Conservation (phyloP, 2,888 invertebrate genomes). For the Agrenia bidenticulata region DNA sequence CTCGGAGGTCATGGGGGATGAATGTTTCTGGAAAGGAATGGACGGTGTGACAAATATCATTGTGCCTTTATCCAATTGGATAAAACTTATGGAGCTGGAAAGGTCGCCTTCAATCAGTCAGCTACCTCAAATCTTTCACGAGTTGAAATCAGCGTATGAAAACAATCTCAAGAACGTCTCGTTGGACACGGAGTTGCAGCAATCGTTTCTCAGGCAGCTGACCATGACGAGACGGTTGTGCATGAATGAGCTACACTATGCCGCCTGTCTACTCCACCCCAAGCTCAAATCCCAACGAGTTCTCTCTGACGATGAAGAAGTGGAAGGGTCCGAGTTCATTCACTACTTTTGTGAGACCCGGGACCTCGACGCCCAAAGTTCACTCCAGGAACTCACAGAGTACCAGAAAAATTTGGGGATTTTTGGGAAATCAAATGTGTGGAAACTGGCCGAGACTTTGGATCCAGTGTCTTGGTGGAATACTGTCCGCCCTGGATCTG, state of each 20-base stretch:
- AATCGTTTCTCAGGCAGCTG: slow-evolving; percentile 31
- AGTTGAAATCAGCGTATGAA: slow-evolving; percentile 27
- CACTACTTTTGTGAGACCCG: slow-evolving; percentile 7
- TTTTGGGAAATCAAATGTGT: slow-evolving; percentile 23
- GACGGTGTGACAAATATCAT: slow-evolving; percentile 20
- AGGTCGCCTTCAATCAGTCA: slow-evolving; percentile 26
- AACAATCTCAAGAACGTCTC: slow-evolving; percentile 30
- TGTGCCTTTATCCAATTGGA: slow-evolving; percentile 41
- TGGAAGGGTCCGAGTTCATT: slow-evolving; percentile 26
- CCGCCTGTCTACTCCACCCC: slow-evolving; percentile 36
- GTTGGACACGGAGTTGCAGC: slow-evolving; percentile 23
- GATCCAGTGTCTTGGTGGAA: slow-evolving; percentile 34
- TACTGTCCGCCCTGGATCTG: slow-evolving; percentile 27
- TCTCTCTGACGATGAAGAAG: slow-evolving; percentile 34
- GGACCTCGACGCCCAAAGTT: slow-evolving; percentile 20
- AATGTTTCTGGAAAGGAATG: not conserved
- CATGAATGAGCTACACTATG: slow-evolving; percentile 36
- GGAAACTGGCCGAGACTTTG: slow-evolving; percentile 31
- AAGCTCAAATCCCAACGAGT: slow-evolving; percentile 24
- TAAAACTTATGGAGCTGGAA: slow-evolving; percentile 30
- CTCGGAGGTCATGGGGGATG: no score
- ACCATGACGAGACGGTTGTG: slow-evolving; percentile 27
- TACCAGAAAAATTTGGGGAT: slow-evolving; percentile 28
- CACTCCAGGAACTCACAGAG: slow-evolving; percentile 33
- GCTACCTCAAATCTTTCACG: slow-evolving; percentile 36